phyloP scores from a whole-genome alignment of 2,888 invertebrate genomes.

The Drosophila anomelani region DNA sequence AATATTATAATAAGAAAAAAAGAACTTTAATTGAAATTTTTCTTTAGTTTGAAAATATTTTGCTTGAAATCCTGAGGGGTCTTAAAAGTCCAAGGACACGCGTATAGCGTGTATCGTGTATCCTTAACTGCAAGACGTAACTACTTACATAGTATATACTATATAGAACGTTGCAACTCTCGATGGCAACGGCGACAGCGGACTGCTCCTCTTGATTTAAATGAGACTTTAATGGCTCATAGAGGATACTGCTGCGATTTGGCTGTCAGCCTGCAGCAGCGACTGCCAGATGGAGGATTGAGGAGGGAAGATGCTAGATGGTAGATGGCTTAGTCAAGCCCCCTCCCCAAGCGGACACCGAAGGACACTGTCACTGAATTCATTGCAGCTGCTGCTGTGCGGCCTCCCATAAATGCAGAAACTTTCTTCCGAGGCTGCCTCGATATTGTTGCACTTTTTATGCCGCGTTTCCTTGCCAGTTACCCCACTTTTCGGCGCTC shows the following conservation, averaged over 20 bases:
- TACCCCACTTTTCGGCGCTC: slow-evolving; percentile 10
- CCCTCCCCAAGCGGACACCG: background rate
- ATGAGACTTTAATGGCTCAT: slow-evolving; percentile 37
- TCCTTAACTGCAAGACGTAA: slow-evolving; percentile 1
- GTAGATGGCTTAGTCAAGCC: background rate
- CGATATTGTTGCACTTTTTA: slow-evolving; percentile 54
- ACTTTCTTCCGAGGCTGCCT: slow-evolving; percentile 31
- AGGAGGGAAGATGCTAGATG: background rate
- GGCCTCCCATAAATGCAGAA: slow-evolving; percentile 26
- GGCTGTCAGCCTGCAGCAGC: slow-evolving; percentile 2
- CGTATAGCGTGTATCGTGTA: background rate
- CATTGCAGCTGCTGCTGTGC: slow-evolving; percentile 33
- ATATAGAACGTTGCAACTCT: slow-evolving; percentile 19
- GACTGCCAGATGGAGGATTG: background rate
- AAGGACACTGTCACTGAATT: slow-evolving; percentile 29
- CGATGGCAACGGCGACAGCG: slow-evolving; percentile 4
- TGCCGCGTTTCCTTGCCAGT: slow-evolving; percentile 5
- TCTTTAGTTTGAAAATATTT: background rate
- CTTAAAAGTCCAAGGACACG: slow-evolving; percentile 13
- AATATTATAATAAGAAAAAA: background rate
- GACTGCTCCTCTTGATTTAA: slow-evolving; percentile 30
- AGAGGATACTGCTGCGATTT: slow-evolving; percentile 18
- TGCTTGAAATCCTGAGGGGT: background rate
- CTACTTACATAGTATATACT: background rate
- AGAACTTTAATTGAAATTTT: background rate